Conservation (phyloP, 2,113 vertebrate species). For the Garra rufa region DNA sequence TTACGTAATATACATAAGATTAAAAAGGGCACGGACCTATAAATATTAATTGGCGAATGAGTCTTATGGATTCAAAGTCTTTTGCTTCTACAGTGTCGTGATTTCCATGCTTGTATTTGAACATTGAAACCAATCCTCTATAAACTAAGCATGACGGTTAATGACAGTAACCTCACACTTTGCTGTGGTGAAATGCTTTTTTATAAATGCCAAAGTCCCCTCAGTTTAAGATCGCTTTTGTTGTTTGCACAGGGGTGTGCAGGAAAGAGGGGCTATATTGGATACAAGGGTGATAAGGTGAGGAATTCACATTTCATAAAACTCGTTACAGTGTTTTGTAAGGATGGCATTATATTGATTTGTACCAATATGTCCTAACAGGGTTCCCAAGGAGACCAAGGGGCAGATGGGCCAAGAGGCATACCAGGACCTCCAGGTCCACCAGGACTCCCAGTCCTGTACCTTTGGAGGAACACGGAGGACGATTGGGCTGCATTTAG, state of each 20-base stretch:
- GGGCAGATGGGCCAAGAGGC: slow-evolving; percentile 70
- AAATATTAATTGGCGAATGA: slow-evolving; percentile 21
- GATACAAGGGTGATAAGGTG: slow-evolving; percentile 84
- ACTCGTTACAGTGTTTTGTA: neutral
- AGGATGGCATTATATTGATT: neutral
- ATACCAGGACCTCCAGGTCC: slow-evolving; percentile 74
- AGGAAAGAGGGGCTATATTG: slow-evolving; percentile 75
- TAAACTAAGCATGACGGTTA: neutral
- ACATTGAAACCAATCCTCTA: neutral
- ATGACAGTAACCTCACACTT: slow-evolving; percentile 17
- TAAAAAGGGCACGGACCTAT: neutral
- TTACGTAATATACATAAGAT: slow-evolving; percentile 30
- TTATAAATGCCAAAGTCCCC: neutral
- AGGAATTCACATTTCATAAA: slow-evolving; percentile 48
- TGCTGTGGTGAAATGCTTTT: slow-evolving; percentile 7
- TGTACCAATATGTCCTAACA: slow-evolving; percentile 47
- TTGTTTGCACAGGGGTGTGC: slow-evolving; percentile 76
- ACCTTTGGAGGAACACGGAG: slow-evolving; percentile 81
- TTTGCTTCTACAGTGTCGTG: neutral
- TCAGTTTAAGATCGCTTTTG: slow-evolving; percentile 6
- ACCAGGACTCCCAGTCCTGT: slow-evolving; percentile 76
- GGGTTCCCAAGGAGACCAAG: slow-evolving; percentile 76
- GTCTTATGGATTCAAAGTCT: neutral
- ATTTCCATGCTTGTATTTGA: slow-evolving; percentile 6
- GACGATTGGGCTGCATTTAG: slow-evolving; percentile 80